Percentiles rank a stretch among this genome's conserved stretches.
phyloP scores from a whole-genome alignment of 2,113 vertebrate species.

The Dendropsophus ebraccatus region DNA sequence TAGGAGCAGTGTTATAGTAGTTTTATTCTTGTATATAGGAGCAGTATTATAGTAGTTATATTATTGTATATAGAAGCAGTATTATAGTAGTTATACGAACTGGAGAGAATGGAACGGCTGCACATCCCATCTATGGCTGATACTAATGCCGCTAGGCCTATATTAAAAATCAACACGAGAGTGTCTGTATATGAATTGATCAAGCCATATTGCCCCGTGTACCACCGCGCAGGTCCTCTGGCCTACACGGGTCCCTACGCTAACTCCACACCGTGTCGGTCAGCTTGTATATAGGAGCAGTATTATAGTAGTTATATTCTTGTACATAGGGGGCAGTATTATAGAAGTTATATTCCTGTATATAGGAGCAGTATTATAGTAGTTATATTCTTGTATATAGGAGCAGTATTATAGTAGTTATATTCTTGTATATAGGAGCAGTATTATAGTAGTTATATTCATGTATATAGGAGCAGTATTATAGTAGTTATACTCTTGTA shows the following conservation, averaged over 20 bases:
- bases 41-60: conserved; percentile 6
- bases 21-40: not conserved
- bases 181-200: no score
- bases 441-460: not conserved
- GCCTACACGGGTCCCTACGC: no score
- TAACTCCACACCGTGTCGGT: no score
- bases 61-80: not conserved
- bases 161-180: no score
- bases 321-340: not conserved
- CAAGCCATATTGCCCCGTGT: no score
- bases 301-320: no score
- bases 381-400: not conserved
- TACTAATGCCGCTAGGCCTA: no score
- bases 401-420: not conserved
- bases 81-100: not conserved
- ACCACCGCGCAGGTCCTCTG: no score
- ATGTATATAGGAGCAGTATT: no score
- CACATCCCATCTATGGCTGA: no score
- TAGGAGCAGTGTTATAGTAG: not conserved
- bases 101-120: no score
- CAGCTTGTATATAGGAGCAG: no score
- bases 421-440: not conserved
- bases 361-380: not conserved
- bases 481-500: conserved; percentile 5
- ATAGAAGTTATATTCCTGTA: conserved; percentile 1